A percentile compares a stretch with the other conserved stretches of the same genome.
These are phyloP conservation scores for Drosophila pullipes DNA, from an alignment of 2,888 invertebrate genomes.

Conservation along the genomic window DNA sequence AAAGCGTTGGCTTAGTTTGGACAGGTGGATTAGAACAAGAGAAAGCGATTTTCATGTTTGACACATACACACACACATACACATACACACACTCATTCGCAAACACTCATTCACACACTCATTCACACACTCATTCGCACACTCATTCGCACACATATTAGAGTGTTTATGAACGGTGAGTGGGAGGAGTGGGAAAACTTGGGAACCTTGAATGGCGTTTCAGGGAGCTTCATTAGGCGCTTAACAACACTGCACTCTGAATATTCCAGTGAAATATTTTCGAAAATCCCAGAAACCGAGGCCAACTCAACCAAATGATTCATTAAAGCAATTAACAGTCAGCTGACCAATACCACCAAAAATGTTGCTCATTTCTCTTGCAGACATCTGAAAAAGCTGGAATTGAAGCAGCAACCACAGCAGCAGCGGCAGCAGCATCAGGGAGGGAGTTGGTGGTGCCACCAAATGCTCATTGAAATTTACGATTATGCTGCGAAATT, in stretches of 20 bases:
- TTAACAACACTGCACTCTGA: slow-evolving; percentile 21
- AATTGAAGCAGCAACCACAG: neutral
- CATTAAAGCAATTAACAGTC: slow-evolving; percentile 61
- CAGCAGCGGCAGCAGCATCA: neutral
- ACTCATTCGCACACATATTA: neutral
- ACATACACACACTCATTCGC: neutral
- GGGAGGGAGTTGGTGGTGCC: slow-evolving; percentile 5
- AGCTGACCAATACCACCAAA: slow-evolving; percentile 20
- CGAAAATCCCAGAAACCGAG: slow-evolving; percentile 2
- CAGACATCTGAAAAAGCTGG: slow-evolving; percentile 40
- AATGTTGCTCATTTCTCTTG: slow-evolving; percentile 49
- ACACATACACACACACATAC: neutral
- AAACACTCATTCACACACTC: no score
- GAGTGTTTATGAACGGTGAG: neutral
- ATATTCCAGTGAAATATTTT: slow-evolving; percentile 1
- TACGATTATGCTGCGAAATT: slow-evolving; percentile 80
- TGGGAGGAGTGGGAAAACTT: neutral
- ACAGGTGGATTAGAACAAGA: slow-evolving; percentile 6
- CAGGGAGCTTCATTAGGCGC: slow-evolving; percentile 10
- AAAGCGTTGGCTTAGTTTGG: neutral
- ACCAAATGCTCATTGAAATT: slow-evolving; percentile 74
- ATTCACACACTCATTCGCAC: no score
- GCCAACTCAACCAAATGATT: slow-evolving; percentile 45
- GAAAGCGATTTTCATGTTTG: neutral
- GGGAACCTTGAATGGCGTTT: slow-evolving; percentile 9